Percentiles rank a stretch among this genome's conserved stretches.
Conservation (phyloP, 1,140 invertebrate species). For the Nilaparvata lugens region DNA sequence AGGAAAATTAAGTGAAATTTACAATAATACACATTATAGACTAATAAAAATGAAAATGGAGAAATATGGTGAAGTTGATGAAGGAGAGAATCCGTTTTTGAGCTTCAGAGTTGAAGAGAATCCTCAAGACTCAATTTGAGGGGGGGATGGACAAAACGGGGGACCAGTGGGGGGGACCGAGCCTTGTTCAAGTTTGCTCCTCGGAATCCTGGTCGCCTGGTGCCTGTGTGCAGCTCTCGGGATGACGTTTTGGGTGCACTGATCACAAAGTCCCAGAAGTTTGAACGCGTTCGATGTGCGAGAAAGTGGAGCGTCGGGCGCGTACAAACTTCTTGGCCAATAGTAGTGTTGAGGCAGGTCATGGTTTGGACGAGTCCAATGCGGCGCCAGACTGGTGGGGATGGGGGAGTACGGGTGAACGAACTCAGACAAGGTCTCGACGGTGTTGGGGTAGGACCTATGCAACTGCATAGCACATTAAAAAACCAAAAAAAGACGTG, state of each 20-base stretch:
- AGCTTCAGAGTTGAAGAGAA: too few species aligned
- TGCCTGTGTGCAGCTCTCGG: background rate
- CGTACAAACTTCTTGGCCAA: background rate
- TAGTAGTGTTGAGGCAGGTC: background rate
- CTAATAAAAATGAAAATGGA: too few species aligned
- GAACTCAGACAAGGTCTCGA: background rate
- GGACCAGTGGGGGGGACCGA: too few species aligned
- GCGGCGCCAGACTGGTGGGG: background rate
- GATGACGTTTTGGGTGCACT: background rate
- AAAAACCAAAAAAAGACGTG: background rate
- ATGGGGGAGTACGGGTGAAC: background rate
- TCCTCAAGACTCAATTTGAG: too few species aligned
- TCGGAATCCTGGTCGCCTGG: background rate
- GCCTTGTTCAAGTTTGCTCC: too few species aligned
- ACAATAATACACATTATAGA: too few species aligned
- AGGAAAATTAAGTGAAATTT: too few species aligned
- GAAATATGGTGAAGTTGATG: too few species aligned
- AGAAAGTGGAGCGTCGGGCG: background rate
- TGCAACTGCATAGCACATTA: background rate
- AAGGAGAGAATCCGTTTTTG: too few species aligned
- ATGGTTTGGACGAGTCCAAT: conserved; percentile 3
- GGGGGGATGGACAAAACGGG: too few species aligned
- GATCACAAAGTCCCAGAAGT: background rate
- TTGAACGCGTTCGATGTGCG: background rate
- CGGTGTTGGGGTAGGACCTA: background rate